A percentile compares a stretch with the other conserved stretches of the same genome.
phyloP scores from a whole-genome alignment of 2,888 invertebrate species.

The Timandra comae region DNA sequence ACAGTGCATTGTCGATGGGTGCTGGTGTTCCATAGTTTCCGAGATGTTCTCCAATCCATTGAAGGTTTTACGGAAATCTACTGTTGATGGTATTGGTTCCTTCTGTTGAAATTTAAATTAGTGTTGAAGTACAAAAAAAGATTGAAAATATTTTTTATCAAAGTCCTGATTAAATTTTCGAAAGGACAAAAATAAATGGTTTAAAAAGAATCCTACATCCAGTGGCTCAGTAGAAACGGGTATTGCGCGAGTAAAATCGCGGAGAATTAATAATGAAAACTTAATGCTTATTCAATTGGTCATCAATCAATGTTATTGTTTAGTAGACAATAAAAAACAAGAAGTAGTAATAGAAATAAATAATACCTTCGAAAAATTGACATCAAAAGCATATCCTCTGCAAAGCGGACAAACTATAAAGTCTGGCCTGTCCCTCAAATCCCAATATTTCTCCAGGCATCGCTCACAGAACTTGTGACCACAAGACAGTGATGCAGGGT shows the following conservation, averaged over 20 bases:
- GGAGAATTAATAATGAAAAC: no score
- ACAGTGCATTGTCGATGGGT: slow-evolving; percentile 17
- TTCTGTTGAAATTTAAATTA: slow-evolving; percentile 23
- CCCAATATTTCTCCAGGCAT: slow-evolving; percentile 46
- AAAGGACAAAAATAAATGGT: not conserved
- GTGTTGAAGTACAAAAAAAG: not conserved
- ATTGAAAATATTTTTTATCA: not conserved
- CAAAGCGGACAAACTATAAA: slow-evolving; percentile 52
- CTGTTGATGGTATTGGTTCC: slow-evolving; percentile 23
- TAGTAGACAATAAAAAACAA: no score
- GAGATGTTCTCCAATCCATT: slow-evolving; percentile 19
- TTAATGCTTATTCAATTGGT: no score
- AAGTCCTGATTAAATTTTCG: not conserved
- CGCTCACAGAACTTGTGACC: slow-evolving; percentile 53
- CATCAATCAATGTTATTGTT: no score
- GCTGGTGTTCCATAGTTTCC: slow-evolving; percentile 9
- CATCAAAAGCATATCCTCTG: slow-evolving; percentile 33
- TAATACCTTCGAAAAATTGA: slow-evolving; percentile 48
- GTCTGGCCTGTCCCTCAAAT: slow-evolving; percentile 34
- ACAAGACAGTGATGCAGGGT: slow-evolving; percentile 43
- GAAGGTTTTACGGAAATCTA: slow-evolving; percentile 37
- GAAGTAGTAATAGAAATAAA: no score
- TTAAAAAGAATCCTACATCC: no score
- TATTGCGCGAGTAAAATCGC: no score
- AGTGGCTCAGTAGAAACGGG: no score